Conservation (phyloP, 92 coral and sea anemone species). For the Palythoa grandiflora region DNA sequence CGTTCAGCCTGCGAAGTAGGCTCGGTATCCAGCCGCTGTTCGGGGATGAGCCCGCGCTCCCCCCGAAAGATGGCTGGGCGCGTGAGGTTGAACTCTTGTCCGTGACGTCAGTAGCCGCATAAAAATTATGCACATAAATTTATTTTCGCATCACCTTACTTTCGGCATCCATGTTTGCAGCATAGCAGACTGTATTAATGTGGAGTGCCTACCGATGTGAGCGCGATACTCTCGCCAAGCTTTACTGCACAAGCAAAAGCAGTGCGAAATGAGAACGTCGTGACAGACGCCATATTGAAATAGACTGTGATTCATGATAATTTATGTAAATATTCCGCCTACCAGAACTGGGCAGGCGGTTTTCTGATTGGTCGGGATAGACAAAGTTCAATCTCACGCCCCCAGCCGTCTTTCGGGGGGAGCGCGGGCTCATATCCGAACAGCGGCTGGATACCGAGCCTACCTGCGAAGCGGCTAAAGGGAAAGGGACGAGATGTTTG, state of each 20-base stretch:
- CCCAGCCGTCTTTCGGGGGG: constrained; percentile 2
- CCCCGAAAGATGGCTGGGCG: background rate
- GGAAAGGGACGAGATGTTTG: too few species aligned
- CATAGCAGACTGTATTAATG: constrained; percentile 8
- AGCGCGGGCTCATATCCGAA: background rate
- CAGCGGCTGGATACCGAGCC: too few species aligned
- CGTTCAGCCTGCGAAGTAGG: background rate
- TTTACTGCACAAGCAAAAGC: constrained; percentile 29
- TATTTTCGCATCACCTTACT: constrained; percentile 13
- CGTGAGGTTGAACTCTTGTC: background rate
- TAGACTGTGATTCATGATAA: too few species aligned
- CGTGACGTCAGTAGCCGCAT: background rate
- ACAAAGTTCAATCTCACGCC: background rate
- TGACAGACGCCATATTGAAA: too few species aligned
- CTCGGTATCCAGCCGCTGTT: background rate
- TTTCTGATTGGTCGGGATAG: too few species aligned
- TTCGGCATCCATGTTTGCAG: constrained; percentile 16
- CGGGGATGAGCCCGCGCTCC: background rate
- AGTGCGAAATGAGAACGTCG: constrained; percentile 20
- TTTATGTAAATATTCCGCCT: too few species aligned
- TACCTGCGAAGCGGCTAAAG: too few species aligned
- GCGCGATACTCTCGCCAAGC: constrained; percentile 41
- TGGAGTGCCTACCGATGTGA: constrained; percentile 48
- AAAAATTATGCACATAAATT: constrained; percentile 11
- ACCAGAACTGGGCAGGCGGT: too few species aligned